A percentile compares a stretch with the other conserved stretches of the same genome.
phyloP scores from a whole-genome alignment of 2,888 invertebrate species.

The Linyphia triangularis region DNA sequence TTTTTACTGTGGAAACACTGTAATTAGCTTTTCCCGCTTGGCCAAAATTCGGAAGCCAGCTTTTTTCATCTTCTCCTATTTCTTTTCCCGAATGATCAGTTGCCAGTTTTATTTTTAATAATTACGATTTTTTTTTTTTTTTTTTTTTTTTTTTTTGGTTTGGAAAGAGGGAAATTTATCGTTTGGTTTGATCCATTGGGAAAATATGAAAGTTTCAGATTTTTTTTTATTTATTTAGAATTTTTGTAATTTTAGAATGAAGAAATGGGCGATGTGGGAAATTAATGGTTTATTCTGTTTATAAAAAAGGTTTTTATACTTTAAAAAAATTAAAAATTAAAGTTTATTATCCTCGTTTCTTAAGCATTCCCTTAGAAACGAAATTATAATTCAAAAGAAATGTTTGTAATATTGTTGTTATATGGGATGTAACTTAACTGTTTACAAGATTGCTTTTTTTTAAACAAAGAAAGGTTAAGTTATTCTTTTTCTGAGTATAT shows the following conservation, averaged over 20 bases:
- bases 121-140: slow-evolving; percentile 1
- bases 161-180: neutral
- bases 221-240: neutral
- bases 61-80: slow-evolving; percentile 25
- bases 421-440: too few relatives aligned
- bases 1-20: neutral
- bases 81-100: slow-evolving; percentile 22
- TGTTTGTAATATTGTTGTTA: too few relatives aligned
- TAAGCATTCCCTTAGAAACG: neutral
- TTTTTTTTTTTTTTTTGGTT: neutral
- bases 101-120: slow-evolving; percentile 35
- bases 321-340: too few relatives aligned
- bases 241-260: neutral
- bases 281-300: neutral
- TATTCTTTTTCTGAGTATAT: too few relatives aligned
- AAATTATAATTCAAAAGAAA: neutral
- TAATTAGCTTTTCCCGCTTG: slow-evolving; percentile 24
- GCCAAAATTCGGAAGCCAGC: neutral
- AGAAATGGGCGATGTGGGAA: neutral
- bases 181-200: slow-evolving; percentile 6
- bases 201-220: too few relatives aligned
- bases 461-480: too few relatives aligned
- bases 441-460: too few relatives aligned
- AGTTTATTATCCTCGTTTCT: too few relatives aligned
- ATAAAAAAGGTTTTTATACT: neutral